Conservation (phyloP, 1,140 invertebrate species). For the Agrilus planipennis region DNA sequence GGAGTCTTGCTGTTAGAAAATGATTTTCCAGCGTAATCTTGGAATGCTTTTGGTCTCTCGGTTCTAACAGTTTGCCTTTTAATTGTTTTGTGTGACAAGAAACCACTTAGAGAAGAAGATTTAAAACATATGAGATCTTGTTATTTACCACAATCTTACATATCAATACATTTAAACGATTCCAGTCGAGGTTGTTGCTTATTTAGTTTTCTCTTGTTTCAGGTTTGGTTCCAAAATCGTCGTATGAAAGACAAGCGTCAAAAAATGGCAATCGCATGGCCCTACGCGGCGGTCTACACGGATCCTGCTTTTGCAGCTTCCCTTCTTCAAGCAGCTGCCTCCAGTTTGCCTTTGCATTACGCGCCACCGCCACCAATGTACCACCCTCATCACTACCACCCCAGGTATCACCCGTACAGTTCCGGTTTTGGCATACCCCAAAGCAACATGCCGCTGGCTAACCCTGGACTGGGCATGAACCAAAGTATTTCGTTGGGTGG, state of each 20-base stretch:
- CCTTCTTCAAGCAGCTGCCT: constrained; percentile 79
- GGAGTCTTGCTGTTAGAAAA: too few relatives aligned
- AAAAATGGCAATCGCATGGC: constrained; percentile 85
- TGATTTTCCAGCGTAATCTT: too few relatives aligned
- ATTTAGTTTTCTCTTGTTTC: constrained; percentile 30
- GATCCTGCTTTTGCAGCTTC: constrained; percentile 86
- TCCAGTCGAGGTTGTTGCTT: not conserved
- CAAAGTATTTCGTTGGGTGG: constrained; percentile 11
- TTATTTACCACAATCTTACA: not conserved
- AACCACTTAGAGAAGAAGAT: not conserved
- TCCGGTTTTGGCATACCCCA: constrained; percentile 29
- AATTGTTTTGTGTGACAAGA: not conserved
- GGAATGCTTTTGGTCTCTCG: too few relatives aligned
- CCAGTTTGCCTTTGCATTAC: constrained; percentile 37
- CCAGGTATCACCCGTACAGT: constrained; percentile 34
- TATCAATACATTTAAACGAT: not conserved
- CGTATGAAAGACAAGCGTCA: constrained; percentile 99
- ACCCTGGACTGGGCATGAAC: constrained; percentile 15
- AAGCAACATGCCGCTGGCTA: constrained; percentile 19
- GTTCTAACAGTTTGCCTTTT: too few relatives aligned
- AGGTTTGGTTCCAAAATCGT: constrained; percentile 99
- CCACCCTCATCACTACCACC: constrained; percentile 34
- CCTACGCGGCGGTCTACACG: constrained; percentile 83
- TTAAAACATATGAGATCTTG: not conserved
- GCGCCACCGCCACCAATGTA: constrained; percentile 37